Percentiles rank a stretch among this genome's conserved stretches.
Evolutionary conservation across 30 jellyfish, hydroid and myxozoan genomes (phyloP).

Genomic region (Nemopilema nomurai): DNA sequence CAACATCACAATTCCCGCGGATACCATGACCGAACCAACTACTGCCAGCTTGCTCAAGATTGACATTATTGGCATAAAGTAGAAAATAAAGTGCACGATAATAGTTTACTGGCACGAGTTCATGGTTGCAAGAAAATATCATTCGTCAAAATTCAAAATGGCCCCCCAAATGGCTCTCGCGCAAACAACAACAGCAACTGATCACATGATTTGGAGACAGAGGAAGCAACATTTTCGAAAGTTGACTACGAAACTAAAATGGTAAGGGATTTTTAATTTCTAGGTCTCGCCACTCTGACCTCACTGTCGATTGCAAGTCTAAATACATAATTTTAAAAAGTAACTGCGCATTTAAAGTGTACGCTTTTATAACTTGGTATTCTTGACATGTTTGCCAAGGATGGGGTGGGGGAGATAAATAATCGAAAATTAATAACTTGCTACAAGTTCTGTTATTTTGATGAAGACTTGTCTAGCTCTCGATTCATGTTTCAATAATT

Average conservation of each 20-base stretch:
- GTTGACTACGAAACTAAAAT: background rate
- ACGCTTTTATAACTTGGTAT: too few species aligned
- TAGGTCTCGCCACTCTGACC: background rate
- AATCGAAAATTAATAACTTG: too few species aligned
- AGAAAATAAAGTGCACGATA: background rate
- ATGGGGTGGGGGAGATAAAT: too few species aligned
- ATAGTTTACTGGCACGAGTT: background rate
- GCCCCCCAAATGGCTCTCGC: background rate
- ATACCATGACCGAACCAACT: constrained; percentile 44
- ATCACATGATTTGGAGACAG: background rate
- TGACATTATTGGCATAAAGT: constrained; percentile 42
- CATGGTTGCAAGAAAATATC: background rate
- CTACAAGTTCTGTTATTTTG: too few species aligned
- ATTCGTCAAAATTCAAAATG: background rate
- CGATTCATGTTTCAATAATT: too few species aligned
- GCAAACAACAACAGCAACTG: background rate
- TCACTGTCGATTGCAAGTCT: background rate
- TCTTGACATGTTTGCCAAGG: too few species aligned
- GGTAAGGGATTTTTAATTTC: background rate
- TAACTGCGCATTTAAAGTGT: too few species aligned
- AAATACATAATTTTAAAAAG: background rate
- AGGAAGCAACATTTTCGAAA: background rate
- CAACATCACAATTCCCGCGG: constrained; percentile 54
- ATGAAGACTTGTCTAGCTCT: too few species aligned
- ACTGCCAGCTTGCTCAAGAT: constrained; percentile 62